phyloP scores from a whole-genome alignment of 2,888 invertebrate genomes.

The Microctonus hyperodae region DNA sequence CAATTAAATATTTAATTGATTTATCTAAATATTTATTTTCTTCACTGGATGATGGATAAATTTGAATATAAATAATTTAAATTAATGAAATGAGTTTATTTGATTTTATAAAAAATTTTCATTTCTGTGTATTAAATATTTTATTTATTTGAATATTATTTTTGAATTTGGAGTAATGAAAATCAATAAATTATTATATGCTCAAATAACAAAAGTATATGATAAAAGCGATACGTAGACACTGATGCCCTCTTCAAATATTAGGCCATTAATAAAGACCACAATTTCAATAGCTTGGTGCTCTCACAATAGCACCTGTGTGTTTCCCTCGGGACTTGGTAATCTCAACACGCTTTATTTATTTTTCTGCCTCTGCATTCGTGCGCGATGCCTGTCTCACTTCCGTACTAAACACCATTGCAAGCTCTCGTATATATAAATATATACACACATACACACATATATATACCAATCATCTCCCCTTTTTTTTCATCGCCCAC shows the following conservation, averaged over 20 bases:
- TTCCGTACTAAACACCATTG: conserved; percentile 18
- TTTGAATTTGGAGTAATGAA: background rate
- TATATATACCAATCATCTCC: conserved; percentile 14
- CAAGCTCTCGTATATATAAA: background rate
- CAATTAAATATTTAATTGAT: no score
- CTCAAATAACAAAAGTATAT: conserved; percentile 23
- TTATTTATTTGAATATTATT: background rate
- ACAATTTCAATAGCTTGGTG: conserved; percentile 55
- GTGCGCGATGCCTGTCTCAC: conserved; percentile 11
- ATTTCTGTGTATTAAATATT: background rate
- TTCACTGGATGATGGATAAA: no score
- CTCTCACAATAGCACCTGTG: conserved; percentile 53
- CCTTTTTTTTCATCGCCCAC: conserved; percentile 12
- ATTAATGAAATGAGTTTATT: no score
- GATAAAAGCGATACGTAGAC: conserved; percentile 33
- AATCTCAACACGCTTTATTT: conserved; percentile 62
- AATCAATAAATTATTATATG: conserved; percentile 18
- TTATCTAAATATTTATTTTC: no score
- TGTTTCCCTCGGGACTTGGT: conserved; percentile 58
- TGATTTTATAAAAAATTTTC: background rate
- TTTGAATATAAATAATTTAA: no score
- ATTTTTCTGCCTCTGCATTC: conserved; percentile 38
- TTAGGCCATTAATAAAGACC: conserved; percentile 62
- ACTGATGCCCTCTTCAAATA: conserved; percentile 59
- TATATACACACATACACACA: conserved; percentile 16